Base-by-base conservation (phyloP, 92 coral and sea anemone genomes). In the Heteractis magnifica region DNA sequence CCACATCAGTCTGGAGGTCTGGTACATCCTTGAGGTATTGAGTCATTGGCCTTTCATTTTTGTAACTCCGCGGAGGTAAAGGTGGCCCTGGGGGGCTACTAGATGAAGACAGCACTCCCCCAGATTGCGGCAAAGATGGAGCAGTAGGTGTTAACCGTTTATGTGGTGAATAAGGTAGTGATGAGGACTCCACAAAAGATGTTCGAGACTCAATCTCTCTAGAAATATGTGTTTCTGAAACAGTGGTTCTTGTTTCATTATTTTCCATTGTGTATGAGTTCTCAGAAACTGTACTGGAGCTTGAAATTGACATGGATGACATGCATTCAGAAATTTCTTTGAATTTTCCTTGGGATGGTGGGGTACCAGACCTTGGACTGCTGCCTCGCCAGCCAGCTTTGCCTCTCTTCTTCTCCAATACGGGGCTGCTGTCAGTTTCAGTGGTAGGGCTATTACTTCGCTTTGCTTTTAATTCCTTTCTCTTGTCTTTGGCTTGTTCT, bases 401-500 rank as follows among this genome's bases (percentile, higher is more conserved):
- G 10, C 52, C 65, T 56, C 12, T 72, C 19, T 52, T 52, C 10
- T 26, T 60, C n/a, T 56, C 82, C 18, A 62, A 15, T 3, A 41
- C 84, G 3, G 85, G 88, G 71, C 89, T 87, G 4, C 87, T 86
- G 77, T 90, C 83, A 11, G 88, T 51, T 21, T 52, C 49, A 41
- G 59, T 77, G 34, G 65, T 56, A 10, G 81, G 64, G 72, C 51
- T 0, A 74, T 52, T 62, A 74, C 59, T 41, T 49, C 51, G 79
- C 10, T 58, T 52, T 41, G 77, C 80, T 56, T 77, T 71, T 41
- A 84, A 68, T 26, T 11, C 80, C 81, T 16, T 78, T 56, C 71
- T 85, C 60, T 81, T 88, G 65, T 77, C 78, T 65, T 82, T 86
- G 44, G 98, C 98, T 76, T 71, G 56, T 26, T 80, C 55, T 41